These are phyloP conservation scores for Emydoidea blandingii DNA, from an alignment of 2,797 vertebrate species.

Conservation along the genomic window DNA sequence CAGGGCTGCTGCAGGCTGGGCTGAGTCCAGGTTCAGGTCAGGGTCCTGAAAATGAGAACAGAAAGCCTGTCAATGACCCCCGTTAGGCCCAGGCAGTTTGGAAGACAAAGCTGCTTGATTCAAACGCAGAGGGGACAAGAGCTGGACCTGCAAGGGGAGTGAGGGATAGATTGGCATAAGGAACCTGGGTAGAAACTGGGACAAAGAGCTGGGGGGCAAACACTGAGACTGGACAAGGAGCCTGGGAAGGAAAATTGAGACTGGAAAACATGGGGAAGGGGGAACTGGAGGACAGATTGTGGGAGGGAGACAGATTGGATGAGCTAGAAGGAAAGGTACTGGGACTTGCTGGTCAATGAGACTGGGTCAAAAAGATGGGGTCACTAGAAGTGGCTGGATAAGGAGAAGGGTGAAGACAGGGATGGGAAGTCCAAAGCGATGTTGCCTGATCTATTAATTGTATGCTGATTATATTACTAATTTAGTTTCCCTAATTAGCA, in stretches of 20 bases:
- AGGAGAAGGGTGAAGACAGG: background rate
- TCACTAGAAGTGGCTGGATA: background rate
- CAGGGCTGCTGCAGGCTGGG: background rate
- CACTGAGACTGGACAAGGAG: background rate
- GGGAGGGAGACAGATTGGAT: background rate
- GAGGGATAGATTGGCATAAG: background rate
- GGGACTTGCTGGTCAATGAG: background rate
- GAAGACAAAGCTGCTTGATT: slow-evolving; percentile 43
- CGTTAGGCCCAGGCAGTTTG: background rate
- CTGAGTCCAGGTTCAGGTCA: fast-evolving
- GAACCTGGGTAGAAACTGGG: background rate
- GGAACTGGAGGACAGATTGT: background rate
- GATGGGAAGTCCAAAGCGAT: background rate
- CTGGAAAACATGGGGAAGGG: background rate
- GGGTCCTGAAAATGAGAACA: background rate
- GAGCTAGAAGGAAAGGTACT: background rate
- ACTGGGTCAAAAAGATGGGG: background rate
- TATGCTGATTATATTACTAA: background rate
- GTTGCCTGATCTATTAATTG: background rate
- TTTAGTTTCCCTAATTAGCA: background rate
- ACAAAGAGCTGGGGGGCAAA: background rate
- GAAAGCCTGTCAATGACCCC: background rate
- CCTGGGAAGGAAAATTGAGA: background rate
- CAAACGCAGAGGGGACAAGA: slow-evolving; percentile 62
- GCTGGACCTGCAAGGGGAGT: slow-evolving; percentile 28